Base-by-base conservation (phyloP, 2,113 vertebrate genomes). In the Ceyx margarethae region DNA sequence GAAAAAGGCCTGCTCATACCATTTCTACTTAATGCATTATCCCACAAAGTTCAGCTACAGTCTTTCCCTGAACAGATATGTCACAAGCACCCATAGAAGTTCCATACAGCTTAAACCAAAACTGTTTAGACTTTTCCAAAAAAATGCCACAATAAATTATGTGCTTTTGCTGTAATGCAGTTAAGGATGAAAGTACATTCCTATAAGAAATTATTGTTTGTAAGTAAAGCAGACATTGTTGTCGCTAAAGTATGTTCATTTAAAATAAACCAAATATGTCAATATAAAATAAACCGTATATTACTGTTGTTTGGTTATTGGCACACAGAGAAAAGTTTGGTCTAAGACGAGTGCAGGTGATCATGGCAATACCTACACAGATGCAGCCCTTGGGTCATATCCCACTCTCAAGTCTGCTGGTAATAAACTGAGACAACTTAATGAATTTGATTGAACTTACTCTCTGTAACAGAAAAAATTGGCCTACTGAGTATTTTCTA, bases 381-480 rank as follows among this genome's bases (percentile, higher is more conserved):
- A 76, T 26, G 42, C 46, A 91, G 43, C 23, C 43, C 13, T 40
- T 80, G 81, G 67, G 75, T n/a, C 37, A 35, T 9, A 87, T 56
- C 84, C 88, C 90, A 91, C 21, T 20, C 62, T 64, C 66, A 81
- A 48, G 5, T 87, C 58, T 2, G 1, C 13, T 88, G 81, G 57
- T 46, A 84, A 61, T 45, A 81, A 92, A 80, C 69, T 81, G 81
- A 82, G 35, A 53, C 11, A 87, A 67, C 40, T 56, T 91, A 80
- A 87, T 46, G 40, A 94, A 84, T 90, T 82, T 87, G 60, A 79
- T 28, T 76, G 35, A 89, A 87, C 91, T 86, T 91, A 37, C 40
- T 89, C 43, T 40, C 5, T 40, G 22, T 53, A 87, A 84, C 11
- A 82, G 74, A 13, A 66, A 81, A 79, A 73, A 91, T 71, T 2